These are phyloP conservation scores for Odobenus rosmarus DNA, from an alignment of 2,113 vertebrate genomes.

Conservation along the genomic window DNA sequence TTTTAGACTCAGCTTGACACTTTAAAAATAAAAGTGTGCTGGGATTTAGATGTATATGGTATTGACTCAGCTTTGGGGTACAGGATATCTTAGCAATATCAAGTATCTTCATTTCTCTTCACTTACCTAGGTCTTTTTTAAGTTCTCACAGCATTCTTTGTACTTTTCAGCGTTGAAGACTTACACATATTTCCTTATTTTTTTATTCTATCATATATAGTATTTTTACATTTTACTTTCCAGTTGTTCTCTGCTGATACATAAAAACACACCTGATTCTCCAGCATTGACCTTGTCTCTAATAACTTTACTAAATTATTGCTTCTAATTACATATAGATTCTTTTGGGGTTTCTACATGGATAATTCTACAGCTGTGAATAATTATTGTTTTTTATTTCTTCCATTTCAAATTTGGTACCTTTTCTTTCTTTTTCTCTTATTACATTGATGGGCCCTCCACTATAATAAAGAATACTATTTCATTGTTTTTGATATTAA, in stretches of 20 bases:
- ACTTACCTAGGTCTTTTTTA: background rate
- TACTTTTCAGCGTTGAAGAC: background rate
- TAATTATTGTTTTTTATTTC: background rate
- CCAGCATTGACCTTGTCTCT: background rate
- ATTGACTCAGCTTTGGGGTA: background rate
- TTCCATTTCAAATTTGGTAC: background rate
- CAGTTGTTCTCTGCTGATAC: background rate
- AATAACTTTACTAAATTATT: background rate
- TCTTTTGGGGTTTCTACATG: background rate
- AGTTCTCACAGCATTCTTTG: background rate
- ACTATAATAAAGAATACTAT: background rate
- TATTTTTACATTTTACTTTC: background rate
- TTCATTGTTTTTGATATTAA: background rate
- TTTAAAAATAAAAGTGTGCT: background rate
- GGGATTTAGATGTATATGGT: background rate
- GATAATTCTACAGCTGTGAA: background rate
- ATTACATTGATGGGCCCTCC: background rate
- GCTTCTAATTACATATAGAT: background rate
- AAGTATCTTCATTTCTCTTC: background rate
- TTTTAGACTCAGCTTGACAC: background rate
- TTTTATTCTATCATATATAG: background rate
- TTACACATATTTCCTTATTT: background rate
- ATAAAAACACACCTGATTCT: background rate
- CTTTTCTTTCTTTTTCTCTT: background rate
- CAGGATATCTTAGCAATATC: background rate